A percentile compares a stretch with the other conserved stretches of the same genome.
These are phyloP conservation scores for Silurus asotus DNA, from an alignment of 2,113 vertebrate genomes.

Conservation along the genomic window DNA sequence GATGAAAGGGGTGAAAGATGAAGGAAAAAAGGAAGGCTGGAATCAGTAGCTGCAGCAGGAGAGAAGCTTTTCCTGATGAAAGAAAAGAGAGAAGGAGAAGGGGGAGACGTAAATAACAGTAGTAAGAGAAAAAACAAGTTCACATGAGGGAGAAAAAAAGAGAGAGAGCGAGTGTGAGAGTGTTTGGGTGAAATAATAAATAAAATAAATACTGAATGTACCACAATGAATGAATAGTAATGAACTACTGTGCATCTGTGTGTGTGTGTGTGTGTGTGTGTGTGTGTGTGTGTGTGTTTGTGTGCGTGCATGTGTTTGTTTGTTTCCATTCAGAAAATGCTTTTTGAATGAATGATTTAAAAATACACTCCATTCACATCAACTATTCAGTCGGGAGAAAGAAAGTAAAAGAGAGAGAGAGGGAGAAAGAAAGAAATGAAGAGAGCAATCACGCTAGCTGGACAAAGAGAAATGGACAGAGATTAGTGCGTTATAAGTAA, in stretches of 20 bases:
- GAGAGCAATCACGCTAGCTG: background rate
- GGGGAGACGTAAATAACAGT: background rate
- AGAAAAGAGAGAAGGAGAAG: background rate
- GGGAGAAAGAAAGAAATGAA: background rate
- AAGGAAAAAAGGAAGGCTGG: too few species aligned
- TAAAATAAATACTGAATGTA: background rate
- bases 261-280: background rate
- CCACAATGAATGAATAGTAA: background rate
- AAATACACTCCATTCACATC: conserved; percentile 35
- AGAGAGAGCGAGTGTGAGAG: background rate
- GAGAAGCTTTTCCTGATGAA: conserved; percentile 1
- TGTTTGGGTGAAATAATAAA: background rate
- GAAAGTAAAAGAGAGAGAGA: background rate
- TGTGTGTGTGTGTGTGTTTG: background rate
- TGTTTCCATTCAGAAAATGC: conserved; percentile 43
- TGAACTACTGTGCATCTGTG: background rate
- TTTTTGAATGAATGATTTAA: conserved; percentile 49
- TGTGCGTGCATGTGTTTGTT: background rate
- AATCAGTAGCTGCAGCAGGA: background rate
- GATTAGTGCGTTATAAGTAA: too few species aligned
- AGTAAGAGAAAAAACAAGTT: background rate
- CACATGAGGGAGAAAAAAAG: background rate
- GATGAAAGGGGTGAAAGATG: background rate
- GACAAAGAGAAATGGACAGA: background rate
- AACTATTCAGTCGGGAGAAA: conserved; percentile 35